Evolutionary conservation across 2,888 invertebrate genomes (phyloP).

Genomic region (Nycteola revayana): DNA sequence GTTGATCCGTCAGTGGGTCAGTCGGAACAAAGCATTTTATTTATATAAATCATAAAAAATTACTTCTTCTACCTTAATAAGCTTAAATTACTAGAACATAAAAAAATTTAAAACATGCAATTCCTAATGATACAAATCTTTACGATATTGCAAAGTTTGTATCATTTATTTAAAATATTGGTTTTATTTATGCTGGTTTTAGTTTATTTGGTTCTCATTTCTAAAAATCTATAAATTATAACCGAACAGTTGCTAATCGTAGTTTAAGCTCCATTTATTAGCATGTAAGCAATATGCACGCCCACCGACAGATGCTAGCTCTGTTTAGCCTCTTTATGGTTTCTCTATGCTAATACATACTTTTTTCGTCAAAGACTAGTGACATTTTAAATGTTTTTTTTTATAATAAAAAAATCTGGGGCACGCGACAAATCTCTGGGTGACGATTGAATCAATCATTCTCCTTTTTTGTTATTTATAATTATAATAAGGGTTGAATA

Average conservation of each 20-base stretch:
- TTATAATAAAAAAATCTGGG: constrained; percentile 57
- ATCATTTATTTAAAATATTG: no score
- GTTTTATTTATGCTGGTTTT: no score
- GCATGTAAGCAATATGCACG: constrained; percentile 69
- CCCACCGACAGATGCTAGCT: constrained; percentile 66
- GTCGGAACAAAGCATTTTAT: no score
- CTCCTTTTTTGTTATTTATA: constrained; percentile 31
- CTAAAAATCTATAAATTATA: no score
- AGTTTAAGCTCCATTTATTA: constrained; percentile 48
- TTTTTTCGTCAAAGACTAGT: constrained; percentile 44
- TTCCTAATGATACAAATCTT: no score
- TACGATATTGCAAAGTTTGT: no score
- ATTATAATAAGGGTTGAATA: constrained; percentile 25
- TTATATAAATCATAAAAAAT: no score
- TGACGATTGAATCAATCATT: constrained; percentile 34
- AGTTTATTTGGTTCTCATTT: no score
- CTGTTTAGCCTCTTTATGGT: constrained; percentile 44
- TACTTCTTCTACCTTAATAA: no score
- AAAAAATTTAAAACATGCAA: no score
- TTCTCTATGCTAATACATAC: constrained; percentile 63
- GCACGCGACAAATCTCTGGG: constrained; percentile 59
- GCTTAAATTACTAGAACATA: no score
- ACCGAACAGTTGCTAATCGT: constrained; percentile 46
- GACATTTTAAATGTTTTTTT: constrained; percentile 53
- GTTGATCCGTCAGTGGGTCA: no score